Evolutionary conservation across 2,113 vertebrate species (phyloP).

Genomic region (Ictidomys tridecemlineatus): DNA sequence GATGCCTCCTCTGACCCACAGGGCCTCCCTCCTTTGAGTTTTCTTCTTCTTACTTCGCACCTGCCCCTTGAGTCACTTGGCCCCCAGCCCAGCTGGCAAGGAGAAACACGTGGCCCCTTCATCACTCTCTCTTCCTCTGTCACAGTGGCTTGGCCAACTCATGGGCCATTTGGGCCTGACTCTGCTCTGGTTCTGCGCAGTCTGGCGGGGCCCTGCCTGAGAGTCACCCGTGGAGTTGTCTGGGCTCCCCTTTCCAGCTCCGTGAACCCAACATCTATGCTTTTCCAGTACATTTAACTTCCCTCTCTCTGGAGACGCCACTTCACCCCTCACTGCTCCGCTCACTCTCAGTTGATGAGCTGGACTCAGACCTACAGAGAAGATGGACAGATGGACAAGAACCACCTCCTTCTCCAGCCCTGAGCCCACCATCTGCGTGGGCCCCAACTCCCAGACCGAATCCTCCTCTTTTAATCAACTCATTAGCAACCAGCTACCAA

Average conservation of each 20-base stretch:
- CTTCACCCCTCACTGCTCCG: background rate
- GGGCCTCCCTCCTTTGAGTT: background rate
- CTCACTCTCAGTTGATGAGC: background rate
- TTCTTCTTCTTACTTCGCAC: background rate
- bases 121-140: background rate
- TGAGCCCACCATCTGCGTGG: background rate
- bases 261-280: background rate
- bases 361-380: background rate
- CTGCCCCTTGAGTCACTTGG: background rate
- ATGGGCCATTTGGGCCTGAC: background rate
- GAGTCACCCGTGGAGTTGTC: background rate
- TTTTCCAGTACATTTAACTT: background rate
- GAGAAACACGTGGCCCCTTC: too few relatives aligned
- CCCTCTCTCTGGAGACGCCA: background rate
- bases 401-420: background rate
- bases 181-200: background rate
- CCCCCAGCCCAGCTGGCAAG: background rate
- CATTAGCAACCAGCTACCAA: background rate
- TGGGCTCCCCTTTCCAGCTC: background rate
- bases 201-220: accelerated
- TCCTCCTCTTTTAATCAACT: background rate
- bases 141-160: background rate
- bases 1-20: background rate
- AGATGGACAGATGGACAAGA: background rate
- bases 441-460: background rate